These are phyloP conservation scores for Apaloderma vittatum DNA, from an alignment of 2,113 vertebrate genomes.

Conservation along the genomic window DNA sequence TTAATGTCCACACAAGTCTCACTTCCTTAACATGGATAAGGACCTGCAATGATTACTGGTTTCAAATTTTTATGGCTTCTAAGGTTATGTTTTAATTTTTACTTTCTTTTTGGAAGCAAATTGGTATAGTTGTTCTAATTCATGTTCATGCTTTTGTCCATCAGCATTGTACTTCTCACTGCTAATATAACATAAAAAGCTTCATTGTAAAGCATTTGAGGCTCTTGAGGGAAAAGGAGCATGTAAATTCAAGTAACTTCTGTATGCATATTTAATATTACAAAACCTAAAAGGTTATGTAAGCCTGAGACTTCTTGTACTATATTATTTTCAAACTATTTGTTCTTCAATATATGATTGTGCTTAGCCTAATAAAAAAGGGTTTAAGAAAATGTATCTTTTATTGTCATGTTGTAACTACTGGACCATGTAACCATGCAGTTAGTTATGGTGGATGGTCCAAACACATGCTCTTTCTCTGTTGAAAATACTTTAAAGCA, in stretches of 20 bases:
- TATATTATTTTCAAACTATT: neutral
- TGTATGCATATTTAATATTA: neutral
- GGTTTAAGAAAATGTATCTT: neutral
- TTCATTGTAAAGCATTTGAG: constrained; percentile 2
- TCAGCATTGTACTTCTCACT: neutral
- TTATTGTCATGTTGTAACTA: neutral
- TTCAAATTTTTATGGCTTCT: neutral
- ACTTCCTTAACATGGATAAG: neutral
- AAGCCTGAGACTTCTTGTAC: neutral
- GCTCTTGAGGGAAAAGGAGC: neutral
- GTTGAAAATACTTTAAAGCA: neutral
- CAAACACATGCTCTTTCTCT: neutral
- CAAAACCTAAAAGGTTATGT: neutral
- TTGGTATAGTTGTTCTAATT: neutral
- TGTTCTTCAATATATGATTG: neutral
- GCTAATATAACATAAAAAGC: neutral
- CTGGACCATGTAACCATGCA: neutral
- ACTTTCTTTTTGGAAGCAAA: neutral
- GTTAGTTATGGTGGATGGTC: neutral
- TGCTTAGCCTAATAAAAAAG: neutral
- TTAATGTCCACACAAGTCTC: neutral
- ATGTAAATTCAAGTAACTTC: neutral
- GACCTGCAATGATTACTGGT: neutral
- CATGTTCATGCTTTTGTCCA: neutral
- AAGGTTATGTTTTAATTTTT: neutral